Base-by-base conservation (phyloP, 1,140 invertebrate genomes). In the Bombus vancouverensis region DNA sequence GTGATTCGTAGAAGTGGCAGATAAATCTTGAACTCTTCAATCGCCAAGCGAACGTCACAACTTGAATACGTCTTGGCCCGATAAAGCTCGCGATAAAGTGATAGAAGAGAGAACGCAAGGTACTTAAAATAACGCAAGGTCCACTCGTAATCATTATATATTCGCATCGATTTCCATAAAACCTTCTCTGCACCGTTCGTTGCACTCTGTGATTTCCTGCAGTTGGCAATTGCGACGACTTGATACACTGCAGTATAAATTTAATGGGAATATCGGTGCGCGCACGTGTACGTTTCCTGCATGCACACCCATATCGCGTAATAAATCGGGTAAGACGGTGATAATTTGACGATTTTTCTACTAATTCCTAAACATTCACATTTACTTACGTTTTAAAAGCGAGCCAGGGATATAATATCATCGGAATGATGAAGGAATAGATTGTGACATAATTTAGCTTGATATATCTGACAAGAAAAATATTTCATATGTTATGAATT, bases 121-220 rank as follows among this genome's bases (percentile, higher is more conserved):
- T 12, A 57, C 18, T 84, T 78, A 84, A 71, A 84, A 68, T 77
- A 83, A 83, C 74, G n/a, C 44, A 44, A 59, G 42, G 28, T 78
- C 47, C 42, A 83, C 68, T 81, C 34, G 42, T 81, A 57, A 88
- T 88, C 72, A 77, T 88, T 75, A 74, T 86, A 65, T 59, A 88
- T 81, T 86, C 78, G 47, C 39, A 81, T 88, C 78, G 77, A 89
- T 88, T 89, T 85, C 73, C 73, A 88, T 85, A 81, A 88, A 83
- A 65, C 81, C 44, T 77, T 57, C 74, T 59, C 57, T 25, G 42
- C 44, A 9, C 22, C 44, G 65, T 77, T 84, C 82, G 75, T 78
- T 78, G 74, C 62, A 57, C 75, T 78, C 75, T 44, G 71, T 75
- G 47, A 84, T 84, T 78, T 59, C 47, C 82, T 78, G 82, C 74